Evolutionary conservation across 2,797 vertebrate genomes (phyloP).

Genomic region (Gallinago nigripennis): DNA sequence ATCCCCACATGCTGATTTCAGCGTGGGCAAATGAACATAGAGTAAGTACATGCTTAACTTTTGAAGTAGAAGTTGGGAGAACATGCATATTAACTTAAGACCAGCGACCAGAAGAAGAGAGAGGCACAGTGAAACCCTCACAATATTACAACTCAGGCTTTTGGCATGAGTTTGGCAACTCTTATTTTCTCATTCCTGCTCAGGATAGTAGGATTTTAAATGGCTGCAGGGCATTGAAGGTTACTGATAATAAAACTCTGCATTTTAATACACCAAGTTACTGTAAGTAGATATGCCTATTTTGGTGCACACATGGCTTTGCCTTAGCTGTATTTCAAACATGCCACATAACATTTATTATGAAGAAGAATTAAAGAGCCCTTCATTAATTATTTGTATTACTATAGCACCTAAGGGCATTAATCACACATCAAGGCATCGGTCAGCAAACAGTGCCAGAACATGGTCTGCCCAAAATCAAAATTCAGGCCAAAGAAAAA

Average conservation of each 20-base stretch:
- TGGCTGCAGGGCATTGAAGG: background rate
- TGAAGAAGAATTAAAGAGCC: slow-evolving; percentile 49
- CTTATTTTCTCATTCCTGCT: background rate
- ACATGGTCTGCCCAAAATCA: background rate
- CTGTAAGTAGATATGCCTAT: background rate
- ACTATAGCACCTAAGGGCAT: slow-evolving; percentile 49
- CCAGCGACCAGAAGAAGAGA: background rate
- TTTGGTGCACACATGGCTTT: background rate
- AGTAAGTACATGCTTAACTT: background rate
- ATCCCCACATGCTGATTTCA: background rate
- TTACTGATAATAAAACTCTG: slow-evolving; percentile 24
- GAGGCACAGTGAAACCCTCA: background rate
- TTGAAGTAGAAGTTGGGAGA: background rate
- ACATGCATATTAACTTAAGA: background rate
- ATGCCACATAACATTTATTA: slow-evolving; percentile 45
- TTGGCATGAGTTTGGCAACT: background rate
- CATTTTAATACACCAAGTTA: slow-evolving; percentile 15
- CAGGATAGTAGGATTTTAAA: background rate
- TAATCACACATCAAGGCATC: slow-evolving; percentile 34
- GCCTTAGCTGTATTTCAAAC: slow-evolving; percentile 33
- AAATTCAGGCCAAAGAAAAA: background rate
- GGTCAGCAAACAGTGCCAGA: slow-evolving; percentile 1
- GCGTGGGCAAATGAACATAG: background rate
- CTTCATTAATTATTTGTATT: slow-evolving; percentile 66
- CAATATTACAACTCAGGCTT: accelerated